Percentiles rank a stretch among this genome's conserved stretches.
phyloP scores from a whole-genome alignment of 2,888 invertebrate genomes.

The Limnephilus lunatus region DNA sequence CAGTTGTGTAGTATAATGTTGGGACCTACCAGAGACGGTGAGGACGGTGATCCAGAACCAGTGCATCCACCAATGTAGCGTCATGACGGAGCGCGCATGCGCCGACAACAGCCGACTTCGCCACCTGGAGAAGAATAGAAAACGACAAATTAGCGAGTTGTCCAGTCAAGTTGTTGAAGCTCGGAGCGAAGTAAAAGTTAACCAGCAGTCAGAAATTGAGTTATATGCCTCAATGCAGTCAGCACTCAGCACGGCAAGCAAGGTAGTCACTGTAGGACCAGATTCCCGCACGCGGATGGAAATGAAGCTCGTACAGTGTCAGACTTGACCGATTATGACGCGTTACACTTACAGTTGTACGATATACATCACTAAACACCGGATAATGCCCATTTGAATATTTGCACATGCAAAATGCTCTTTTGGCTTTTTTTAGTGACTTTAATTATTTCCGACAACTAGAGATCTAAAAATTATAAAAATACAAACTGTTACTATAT shows the following conservation, averaged over 20 bases:
- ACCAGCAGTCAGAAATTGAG: background rate
- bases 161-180: background rate
- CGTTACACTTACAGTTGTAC: background rate
- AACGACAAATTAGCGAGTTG: constrained; percentile 6
- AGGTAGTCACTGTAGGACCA: background rate
- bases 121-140: constrained; percentile 12
- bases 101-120: constrained; percentile 38
- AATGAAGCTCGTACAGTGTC: background rate
- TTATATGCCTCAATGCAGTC: background rate
- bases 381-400: background rate
- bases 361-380: background rate
- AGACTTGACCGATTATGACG: background rate
- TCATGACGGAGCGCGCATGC: constrained; percentile 79
- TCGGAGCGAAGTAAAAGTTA: background rate
- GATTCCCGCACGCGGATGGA: background rate
- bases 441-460: too few species aligned
- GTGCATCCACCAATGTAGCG: constrained; percentile 92
- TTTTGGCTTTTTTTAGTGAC: too few species aligned
- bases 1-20: background rate
- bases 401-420: too few species aligned
- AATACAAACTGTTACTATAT: too few species aligned
- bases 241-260: background rate
- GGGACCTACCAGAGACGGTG: constrained; percentile 72
- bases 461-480: too few species aligned
- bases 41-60: constrained; percentile 90